Evolutionary conservation across 2,888 invertebrate species (phyloP).

Genomic region (Lasioglossum zephyrum): DNA sequence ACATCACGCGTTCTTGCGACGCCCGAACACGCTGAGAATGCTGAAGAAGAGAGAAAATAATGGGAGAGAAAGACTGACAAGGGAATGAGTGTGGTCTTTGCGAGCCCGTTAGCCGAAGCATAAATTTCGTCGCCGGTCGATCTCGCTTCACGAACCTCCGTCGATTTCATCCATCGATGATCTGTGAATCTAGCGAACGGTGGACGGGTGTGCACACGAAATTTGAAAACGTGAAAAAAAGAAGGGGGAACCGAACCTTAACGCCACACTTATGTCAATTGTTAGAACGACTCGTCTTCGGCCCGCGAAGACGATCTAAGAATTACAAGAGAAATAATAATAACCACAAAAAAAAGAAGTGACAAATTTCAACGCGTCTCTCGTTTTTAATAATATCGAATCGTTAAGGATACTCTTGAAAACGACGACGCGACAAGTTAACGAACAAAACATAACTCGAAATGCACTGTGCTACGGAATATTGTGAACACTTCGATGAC

Average conservation of each 20-base stretch:
- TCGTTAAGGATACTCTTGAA: constrained; percentile 23
- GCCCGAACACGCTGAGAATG: constrained; percentile 63
- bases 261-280: constrained; percentile 69
- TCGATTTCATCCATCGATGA: constrained; percentile 54
- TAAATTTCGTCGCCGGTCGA: constrained; percentile 42
- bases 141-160: constrained; percentile 50
- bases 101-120: not conserved
- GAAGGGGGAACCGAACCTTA: constrained; percentile 40
- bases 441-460: constrained; percentile 26
- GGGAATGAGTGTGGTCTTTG: not conserved
- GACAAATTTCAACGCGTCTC: constrained; percentile 29
- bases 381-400: constrained; percentile 57
- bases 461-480: constrained; percentile 37
- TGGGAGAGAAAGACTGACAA: not conserved
- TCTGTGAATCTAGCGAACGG: constrained; percentile 35
- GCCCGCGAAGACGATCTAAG: constrained; percentile 43
- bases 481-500: not conserved
- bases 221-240: not conserved
- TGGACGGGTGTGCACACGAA: constrained; percentile 46
- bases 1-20: constrained; percentile 47
- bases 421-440: not conserved
- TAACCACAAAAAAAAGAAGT: not conserved
- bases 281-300: constrained; percentile 49
- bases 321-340: constrained; percentile 11
- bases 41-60: not conserved